Conservation (phyloP, 2,113 vertebrate species). For the Antechinus flavipes region DNA sequence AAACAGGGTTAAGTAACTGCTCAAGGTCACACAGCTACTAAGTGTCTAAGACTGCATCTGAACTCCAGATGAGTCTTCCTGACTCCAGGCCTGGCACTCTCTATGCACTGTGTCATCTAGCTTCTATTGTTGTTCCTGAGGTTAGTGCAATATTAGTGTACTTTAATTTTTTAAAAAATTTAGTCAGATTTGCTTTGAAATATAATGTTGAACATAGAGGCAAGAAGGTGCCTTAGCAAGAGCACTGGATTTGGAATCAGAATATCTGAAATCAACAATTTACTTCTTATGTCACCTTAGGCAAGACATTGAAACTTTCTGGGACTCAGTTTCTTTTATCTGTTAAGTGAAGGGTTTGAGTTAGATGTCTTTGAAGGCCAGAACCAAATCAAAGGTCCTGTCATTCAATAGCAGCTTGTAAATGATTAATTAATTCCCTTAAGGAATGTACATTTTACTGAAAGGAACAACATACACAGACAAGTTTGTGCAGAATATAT, state of each 20-base stretch:
- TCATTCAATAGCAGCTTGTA: background rate
- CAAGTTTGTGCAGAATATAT: background rate
- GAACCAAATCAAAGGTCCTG: background rate
- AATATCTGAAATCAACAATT: background rate
- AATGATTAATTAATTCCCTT: background rate
- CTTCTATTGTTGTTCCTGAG: background rate
- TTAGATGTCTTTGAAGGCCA: background rate
- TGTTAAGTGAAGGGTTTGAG: background rate
- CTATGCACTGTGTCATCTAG: too few relatives aligned
- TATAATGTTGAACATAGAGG: background rate
- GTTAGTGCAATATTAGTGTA: background rate
- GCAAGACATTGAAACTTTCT: background rate
- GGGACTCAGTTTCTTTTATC: too few relatives aligned
- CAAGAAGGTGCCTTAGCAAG: background rate
- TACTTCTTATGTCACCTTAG: background rate
- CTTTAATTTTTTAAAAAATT: background rate
- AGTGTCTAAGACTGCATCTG: too few relatives aligned
- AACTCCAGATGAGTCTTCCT: too few relatives aligned
- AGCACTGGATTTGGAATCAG: background rate
- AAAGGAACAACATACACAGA: background rate
- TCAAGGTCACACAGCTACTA: too few relatives aligned
- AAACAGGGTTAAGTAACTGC: too few relatives aligned
- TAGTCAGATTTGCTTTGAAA: background rate
- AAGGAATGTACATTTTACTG: background rate
- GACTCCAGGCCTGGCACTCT: too few relatives aligned